Evolutionary conservation across 2,797 vertebrate genomes (phyloP), one percentile per base, ranked within the genome.

Genomic region (Enteromius thamalakanensis): DNA sequence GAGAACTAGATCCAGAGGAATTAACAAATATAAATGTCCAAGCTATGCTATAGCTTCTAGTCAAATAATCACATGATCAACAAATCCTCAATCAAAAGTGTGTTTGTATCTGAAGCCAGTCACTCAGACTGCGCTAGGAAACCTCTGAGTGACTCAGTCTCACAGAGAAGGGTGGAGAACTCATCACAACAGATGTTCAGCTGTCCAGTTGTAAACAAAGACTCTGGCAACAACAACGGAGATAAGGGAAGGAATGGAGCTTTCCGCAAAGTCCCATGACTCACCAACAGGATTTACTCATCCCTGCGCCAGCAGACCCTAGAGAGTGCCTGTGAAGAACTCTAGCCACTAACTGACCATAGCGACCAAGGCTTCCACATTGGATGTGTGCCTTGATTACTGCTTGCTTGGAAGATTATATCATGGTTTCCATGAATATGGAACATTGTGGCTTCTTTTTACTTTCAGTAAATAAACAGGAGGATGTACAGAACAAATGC

Each of bases 171-270:
- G 69, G 80, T 55, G 72, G 60, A 67, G 55, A 47, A 80, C 55
- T 51, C 1, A 5, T 76, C 76, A 49, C 79, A 81, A 76, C 86
- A 85, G 80, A 87, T 87, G 80, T 83, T 85, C 76, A 82, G 83
- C 72, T 85, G 53, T 86, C 75, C 84, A 60, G 72, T 80, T 64
- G 85, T 86, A 86, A 65, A 84, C 67, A 79, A 82, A 80, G 76
- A 87, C 81, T 86, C 29, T 85, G 37, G 71, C 79, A 82, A 17
- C 85, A 64, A 84, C 76, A 79, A 84, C 45, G 51, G 45, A 70
- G 80, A 83, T 85, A 86, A 83, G 83, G 68, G 37, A 85, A 69
- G 65, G 69, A 88, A 86, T 75, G 45, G 42, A 70, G 60, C 69
- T 78, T 67, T 83, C 49, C 14, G 29, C 76, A 88, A 86, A 80